Evolutionary conservation across 2,888 invertebrate genomes (phyloP), one percentile per base, ranked within the genome.

Genomic region (Agriopis marginaria): DNA sequence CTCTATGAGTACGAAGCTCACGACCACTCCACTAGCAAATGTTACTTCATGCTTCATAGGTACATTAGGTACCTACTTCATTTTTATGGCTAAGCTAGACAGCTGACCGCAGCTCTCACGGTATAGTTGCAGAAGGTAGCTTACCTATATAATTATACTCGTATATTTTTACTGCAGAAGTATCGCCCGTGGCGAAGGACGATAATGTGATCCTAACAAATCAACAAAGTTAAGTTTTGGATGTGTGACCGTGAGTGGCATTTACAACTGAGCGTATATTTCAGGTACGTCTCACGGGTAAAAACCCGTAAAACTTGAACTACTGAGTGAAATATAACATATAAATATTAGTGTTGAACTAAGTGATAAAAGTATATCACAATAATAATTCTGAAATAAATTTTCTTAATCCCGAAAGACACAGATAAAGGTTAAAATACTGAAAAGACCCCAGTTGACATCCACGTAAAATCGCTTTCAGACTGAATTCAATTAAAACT

Each of bases 401-500:
- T 17, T 44, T 17, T 54, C 58, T 12, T 53, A 54, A 47, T 54
- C 54, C 53, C 49, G 47, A 62, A 70, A 72, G 68, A 70, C 53
- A 53, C 51, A 40, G 64, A 64, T 65, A 65, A 64, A 64, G 59
- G 49, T 68, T 68, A 70, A 72, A 74, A 72, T 79, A 76, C 70
- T 79, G 76, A 74, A 80, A 80, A 80, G 74, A 82, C 79, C 75
- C 73, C 65, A 80, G 81, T 85, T 85, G 85, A 86, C 87, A 88
- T 86, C 85, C 74, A 77, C 80, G 82, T 78, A 86, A 89, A 89
- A 88, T 89, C 88, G 84, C 88, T 89, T 86, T 83, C 80, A 82
- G 73, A 86, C 88, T 82, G 84, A 86, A 92, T 92, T 91, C 90
- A 91, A 93, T 93, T 93, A 92, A 93, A 93, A 90, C 90, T 93